Percentiles rank a stretch among this genome's conserved stretches.
These are phyloP conservation scores for Melanerpes formicivorus DNA, from an alignment of 2,113 vertebrate genomes.

Conservation along the genomic window DNA sequence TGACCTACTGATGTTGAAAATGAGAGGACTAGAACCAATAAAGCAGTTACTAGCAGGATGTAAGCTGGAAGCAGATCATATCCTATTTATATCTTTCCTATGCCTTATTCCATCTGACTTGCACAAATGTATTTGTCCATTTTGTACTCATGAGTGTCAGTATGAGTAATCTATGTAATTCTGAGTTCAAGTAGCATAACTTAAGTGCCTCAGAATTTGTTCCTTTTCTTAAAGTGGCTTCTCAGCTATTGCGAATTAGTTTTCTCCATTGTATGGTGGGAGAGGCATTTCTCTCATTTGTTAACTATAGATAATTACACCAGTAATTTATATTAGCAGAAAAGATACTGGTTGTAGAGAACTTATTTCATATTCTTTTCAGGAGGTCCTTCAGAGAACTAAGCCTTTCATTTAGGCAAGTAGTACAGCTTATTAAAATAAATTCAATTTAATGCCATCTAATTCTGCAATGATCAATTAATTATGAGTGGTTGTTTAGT, in stretches of 20 bases:
- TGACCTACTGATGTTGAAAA: slow-evolving; percentile 17
- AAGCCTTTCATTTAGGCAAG: slow-evolving; percentile 34
- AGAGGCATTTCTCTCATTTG: neutral
- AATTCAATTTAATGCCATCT: slow-evolving; percentile 36
- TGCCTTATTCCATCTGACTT: slow-evolving; percentile 14
- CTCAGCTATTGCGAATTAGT: neutral
- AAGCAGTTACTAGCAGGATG: neutral
- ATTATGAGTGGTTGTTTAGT: slow-evolving; percentile 27
- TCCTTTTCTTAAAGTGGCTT: neutral
- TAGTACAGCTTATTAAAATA: slow-evolving; percentile 38
- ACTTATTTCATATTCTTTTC: neutral
- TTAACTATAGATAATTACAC: slow-evolving; percentile 19
- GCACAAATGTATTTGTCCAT: slow-evolving; percentile 12
- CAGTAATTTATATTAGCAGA: neutral
- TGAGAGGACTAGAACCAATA: neutral
- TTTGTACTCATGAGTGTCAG: slow-evolving; percentile 20
- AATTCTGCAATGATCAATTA: slow-evolving; percentile 50
- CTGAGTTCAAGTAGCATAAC: slow-evolving; percentile 5
- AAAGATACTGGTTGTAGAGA: neutral
- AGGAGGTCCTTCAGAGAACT: slow-evolving; percentile 5
- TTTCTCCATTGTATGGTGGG: neutral
- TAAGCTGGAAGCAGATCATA: slow-evolving; percentile 3
- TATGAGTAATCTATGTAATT: slow-evolving; percentile 31
- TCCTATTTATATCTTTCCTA: slow-evolving; percentile 2
- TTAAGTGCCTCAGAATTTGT: neutral